These are phyloP conservation scores for Hymenopus coronatus DNA, from an alignment of 2,888 invertebrate genomes.

Conservation along the genomic window DNA sequence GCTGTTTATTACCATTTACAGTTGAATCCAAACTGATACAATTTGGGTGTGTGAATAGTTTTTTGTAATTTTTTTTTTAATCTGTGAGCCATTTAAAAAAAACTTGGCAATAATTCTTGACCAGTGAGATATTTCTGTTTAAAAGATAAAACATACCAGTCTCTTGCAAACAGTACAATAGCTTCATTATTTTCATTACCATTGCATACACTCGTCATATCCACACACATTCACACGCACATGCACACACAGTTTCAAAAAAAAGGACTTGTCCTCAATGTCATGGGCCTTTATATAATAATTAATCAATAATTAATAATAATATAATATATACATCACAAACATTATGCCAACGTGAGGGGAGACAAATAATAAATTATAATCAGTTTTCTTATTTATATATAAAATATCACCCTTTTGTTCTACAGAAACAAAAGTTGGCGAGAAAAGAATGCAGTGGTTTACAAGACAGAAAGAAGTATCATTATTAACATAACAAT, in stretches of 20 bases:
- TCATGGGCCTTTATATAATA: slow-evolving; percentile 35
- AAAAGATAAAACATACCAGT: slow-evolving; percentile 36
- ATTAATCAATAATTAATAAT: slow-evolving; percentile 34
- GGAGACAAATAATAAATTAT: slow-evolving; percentile 35
- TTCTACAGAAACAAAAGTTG: slow-evolving; percentile 23
- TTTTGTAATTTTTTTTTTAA: slow-evolving; percentile 24
- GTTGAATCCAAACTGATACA: slow-evolving; percentile 39
- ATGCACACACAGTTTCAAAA: slow-evolving; percentile 26
- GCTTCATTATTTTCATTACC: slow-evolving; percentile 30
- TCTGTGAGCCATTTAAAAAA: slow-evolving; percentile 36
- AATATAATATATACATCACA: slow-evolving; percentile 36
- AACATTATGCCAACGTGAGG: slow-evolving; percentile 31
- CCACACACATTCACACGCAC: slow-evolving; percentile 22
- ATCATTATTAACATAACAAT: neutral
- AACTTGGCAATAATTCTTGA: slow-evolving; percentile 32
- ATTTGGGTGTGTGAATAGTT: slow-evolving; percentile 38
- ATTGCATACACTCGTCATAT: slow-evolving; percentile 22
- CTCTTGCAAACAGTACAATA: slow-evolving; percentile 35
- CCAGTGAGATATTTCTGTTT: slow-evolving; percentile 33
- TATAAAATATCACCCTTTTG: slow-evolving; percentile 27
- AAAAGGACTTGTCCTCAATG: slow-evolving; percentile 36
- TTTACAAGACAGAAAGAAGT: slow-evolving; percentile 21
- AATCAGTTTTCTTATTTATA: slow-evolving; percentile 30
- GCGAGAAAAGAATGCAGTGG: slow-evolving; percentile 3
- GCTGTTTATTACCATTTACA: slow-evolving; percentile 41